phyloP scores from a whole-genome alignment of 1,140 invertebrate genomes.

The Aphis craccivora region DNA sequence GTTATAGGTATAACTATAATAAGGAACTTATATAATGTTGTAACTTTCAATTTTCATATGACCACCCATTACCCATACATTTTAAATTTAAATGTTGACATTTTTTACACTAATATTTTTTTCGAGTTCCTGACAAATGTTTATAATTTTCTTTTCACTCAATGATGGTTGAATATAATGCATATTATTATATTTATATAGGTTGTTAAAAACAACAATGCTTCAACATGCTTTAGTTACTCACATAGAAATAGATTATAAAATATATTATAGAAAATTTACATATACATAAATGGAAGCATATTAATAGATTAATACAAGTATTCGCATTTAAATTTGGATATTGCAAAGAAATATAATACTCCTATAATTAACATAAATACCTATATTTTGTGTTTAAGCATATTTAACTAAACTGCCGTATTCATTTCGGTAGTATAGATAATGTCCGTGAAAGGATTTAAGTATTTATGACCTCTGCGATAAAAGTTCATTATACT shows the following conservation, averaged over 20 bases:
- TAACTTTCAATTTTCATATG: neutral
- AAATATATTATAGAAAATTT: neutral
- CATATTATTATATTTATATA: no score
- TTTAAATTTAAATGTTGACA: neutral
- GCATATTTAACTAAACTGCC: neutral
- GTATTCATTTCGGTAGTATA: neutral
- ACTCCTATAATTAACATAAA: neutral
- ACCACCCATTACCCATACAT: neutral
- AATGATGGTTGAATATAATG: no score
- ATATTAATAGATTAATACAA: neutral
- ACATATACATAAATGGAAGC: no score
- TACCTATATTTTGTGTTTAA: neutral
- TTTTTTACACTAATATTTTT: neutral
- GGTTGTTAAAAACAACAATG: no score
- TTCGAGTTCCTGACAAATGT: neutral
- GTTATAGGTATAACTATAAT: neutral
- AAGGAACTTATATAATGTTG: neutral
- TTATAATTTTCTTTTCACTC: neutral
- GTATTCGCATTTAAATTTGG: neutral
- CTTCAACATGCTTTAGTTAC: neutral
- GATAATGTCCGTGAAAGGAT: neutral
- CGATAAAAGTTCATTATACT: neutral
- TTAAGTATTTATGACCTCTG: neutral
- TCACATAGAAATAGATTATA: neutral
- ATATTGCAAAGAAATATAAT: neutral